These are phyloP conservation scores for Microlaimidae sp. DNA, from an alignment of 2,888 invertebrate genomes.

Conservation along the genomic window DNA sequence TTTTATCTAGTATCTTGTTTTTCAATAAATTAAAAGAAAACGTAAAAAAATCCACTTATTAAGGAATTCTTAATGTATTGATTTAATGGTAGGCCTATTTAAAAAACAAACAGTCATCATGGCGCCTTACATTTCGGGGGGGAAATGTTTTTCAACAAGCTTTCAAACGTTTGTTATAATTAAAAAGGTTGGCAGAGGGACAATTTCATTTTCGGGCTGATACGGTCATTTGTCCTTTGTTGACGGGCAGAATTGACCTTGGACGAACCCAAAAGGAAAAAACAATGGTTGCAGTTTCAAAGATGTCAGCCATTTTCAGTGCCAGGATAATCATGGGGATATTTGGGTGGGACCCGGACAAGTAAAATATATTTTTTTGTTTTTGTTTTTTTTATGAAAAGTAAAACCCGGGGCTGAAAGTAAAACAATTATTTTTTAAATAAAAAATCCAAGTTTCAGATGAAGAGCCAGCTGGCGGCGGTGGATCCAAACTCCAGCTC, in stretches of 20 bases:
- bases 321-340: slow-evolving; percentile 76
- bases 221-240: slow-evolving; percentile 75
- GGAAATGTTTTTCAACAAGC: too few species aligned
- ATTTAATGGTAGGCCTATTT: too few species aligned
- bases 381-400: too few species aligned
- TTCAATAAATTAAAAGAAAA: too few species aligned
- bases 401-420: neutral
- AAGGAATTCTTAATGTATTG: too few species aligned
- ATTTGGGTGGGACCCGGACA: slow-evolving; percentile 82
- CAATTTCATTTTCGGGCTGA: slow-evolving; percentile 75
- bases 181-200: slow-evolving; percentile 72
- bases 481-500: neutral
- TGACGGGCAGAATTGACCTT: slow-evolving; percentile 89
- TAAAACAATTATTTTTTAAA: neutral
- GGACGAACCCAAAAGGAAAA: slow-evolving; percentile 84
- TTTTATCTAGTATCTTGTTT: too few species aligned
- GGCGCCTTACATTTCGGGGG: too few species aligned
- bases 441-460: neutral
- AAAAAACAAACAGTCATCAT: too few species aligned
- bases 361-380: too few species aligned
- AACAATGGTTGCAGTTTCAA: slow-evolving; percentile 91
- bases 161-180: too few species aligned
- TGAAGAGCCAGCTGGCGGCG: too few species aligned
- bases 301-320: slow-evolving; percentile 77
- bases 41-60: too few species aligned